Evolutionary conservation across 2,113 vertebrate genomes (phyloP), one percentile per base, ranked within the genome.

Genomic region (Asarcornis scutulata): DNA sequence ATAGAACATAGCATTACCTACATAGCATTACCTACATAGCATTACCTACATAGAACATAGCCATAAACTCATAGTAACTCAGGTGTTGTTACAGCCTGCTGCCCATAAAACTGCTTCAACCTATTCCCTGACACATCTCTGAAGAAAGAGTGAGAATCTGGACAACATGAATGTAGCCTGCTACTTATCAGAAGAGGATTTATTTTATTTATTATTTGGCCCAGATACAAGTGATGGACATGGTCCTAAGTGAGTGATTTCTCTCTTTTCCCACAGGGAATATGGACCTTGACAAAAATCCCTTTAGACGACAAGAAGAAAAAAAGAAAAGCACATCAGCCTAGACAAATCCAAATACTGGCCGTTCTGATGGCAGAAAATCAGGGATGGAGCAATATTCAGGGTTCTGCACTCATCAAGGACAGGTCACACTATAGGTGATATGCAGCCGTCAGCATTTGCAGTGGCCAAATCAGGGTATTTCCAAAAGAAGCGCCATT

Each of bases 381-480:
- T 32, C 53, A 60, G 32, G 25, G 68, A 86, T 3, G 48, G 53
- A 16, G 4, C 16, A 12, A 38, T 20, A 52, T 3, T n/a, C 42
- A 79, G 32, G 22, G 3, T 7, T 32, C 8, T 22, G 13, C 32
- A 29, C 13, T 64, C 67, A 63, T 25, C 9, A 48, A 83, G 59
- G n/a, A 40, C 11, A 52, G 34, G 5, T 63, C 2, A 11, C 46
- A 21, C 16, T 36, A 6, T 6, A 48, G 4, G 3, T 55, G 4
- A 63, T 8, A 56, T 29, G 74, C 31, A 27, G 13, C 36, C 44
- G 20, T 16, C 15, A 55, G 27, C 9, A 69, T 17, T 27, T 75
- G 14, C 7, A 56, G 29, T 23, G 11, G 14, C 15, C 10, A 63
- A 31, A 1, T 4, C 0, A 3, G 13, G 25, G 55, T 79, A 82